Evolutionary conservation across 2,113 vertebrate genomes (phyloP).

Genomic region (Heptranchias perlo): DNA sequence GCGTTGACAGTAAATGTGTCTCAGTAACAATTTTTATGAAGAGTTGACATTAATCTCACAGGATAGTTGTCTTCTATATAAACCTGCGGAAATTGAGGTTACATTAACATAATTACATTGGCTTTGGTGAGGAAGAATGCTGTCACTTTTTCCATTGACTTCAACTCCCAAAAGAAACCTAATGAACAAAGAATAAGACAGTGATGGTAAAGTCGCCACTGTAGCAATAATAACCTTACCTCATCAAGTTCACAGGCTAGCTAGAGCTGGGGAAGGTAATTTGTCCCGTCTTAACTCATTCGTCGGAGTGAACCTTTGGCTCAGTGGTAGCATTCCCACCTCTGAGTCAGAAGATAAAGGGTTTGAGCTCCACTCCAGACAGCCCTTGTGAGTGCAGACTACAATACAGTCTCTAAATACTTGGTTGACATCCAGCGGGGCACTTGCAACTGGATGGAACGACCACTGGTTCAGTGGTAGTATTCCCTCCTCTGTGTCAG

Average conservation of each 20-base stretch:
- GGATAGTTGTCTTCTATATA: not conserved
- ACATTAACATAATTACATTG: slow-evolving; percentile 10
- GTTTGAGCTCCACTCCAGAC: not conserved
- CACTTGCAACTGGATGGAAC: not conserved
- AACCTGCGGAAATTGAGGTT: not conserved
- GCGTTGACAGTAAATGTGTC: not conserved
- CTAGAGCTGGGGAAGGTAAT: not conserved
- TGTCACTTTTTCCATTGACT: not conserved
- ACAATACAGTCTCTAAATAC: not conserved
- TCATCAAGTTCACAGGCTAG: not conserved
- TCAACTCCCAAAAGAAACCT: not conserved
- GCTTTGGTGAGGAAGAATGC: not conserved
- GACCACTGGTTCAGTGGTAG: not conserved
- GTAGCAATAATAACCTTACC: not conserved
- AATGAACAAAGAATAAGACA: not conserved
- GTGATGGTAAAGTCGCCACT: not conserved
- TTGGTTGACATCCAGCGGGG: not conserved
- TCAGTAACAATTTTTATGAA: not conserved
- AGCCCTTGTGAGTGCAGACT: not conserved
- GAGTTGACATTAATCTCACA: not conserved
- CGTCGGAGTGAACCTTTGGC: not conserved
- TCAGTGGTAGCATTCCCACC: not conserved
- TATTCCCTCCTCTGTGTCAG: not conserved
- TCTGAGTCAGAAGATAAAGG: not conserved
- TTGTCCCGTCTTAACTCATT: not conserved